Conservation (phyloP, 2,888 invertebrate genomes). For the Cosmia trapezina region DNA sequence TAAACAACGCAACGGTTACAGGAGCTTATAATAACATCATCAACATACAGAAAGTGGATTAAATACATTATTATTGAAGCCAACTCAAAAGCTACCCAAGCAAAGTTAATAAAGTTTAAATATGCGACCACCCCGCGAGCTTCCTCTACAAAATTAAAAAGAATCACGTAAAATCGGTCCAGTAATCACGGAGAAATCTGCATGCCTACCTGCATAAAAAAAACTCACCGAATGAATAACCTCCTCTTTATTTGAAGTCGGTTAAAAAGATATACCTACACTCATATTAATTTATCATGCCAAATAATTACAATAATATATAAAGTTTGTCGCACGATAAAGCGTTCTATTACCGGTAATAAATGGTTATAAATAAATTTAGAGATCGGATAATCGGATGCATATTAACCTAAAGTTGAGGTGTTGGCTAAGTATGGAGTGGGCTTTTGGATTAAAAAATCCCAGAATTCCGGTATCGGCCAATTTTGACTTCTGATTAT, state of each 20-base stretch:
- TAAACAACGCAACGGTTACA: not conserved
- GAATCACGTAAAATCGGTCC: not conserved
- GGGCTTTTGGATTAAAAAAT: too few species aligned
- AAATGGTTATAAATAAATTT: not conserved
- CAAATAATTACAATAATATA: not conserved
- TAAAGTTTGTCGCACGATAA: not conserved
- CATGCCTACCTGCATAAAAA: too few species aligned
- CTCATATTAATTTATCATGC: not conserved
- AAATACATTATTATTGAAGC: not conserved
- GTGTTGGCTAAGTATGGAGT: too few species aligned
- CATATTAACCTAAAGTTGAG: too few species aligned
- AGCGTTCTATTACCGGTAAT: constrained; percentile 1
- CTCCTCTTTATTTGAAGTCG: not conserved
- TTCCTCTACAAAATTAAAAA: not conserved
- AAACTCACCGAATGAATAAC: not conserved
- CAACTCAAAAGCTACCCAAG: not conserved
- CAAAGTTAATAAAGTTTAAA: not conserved
- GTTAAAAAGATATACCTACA: not conserved
- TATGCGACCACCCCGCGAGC: not conserved
- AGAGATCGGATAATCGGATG: too few species aligned
- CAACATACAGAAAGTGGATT: not conserved
- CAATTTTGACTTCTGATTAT: too few species aligned
- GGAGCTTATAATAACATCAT: not conserved
- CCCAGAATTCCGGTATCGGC: too few species aligned
- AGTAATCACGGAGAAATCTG: not conserved